Evolutionary conservation across 1,140 invertebrate species (phyloP), one percentile per base, ranked within the genome.

Genomic region (Probaryconus sp.): DNA sequence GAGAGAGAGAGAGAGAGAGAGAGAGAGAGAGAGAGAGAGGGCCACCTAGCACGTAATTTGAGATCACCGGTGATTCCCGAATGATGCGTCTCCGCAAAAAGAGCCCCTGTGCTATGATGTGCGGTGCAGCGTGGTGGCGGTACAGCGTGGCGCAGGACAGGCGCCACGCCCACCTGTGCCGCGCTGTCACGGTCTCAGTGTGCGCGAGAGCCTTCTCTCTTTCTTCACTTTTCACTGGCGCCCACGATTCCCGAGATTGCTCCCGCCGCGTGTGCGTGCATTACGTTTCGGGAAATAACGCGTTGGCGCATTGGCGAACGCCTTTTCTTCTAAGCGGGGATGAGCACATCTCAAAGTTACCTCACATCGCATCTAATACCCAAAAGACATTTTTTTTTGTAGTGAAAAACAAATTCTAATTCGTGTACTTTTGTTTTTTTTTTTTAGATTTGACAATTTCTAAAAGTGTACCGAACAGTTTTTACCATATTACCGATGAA

Each of bases 101-200:
- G 47, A 53, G 50, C 53, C 61, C 65, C 60, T 65, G 69, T 68
- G 60, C 69, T 79, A 78, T 81, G 75, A 77, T 78, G 79, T 79
- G 79, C 61, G 60, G 67, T 69, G 64, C 51, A 65, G 43, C 40
- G 68, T 69, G 67, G 51, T 68, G 51, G 63, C 68, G 63, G 74
- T 65, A 76, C 67, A 75, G 74, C 73, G 74, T 78, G 72, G 77
- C 70, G 78, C 79, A 81, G 77, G 79, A 83, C 81, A 83, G 79
- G 80, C 81, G 82, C 83, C 83, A 85, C 83, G 83, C 83, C 72
- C 77, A 78, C 77, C 77, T 78, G 77, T 78, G 72, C 65, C 69
- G 47, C 64, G 48, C 68, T 69, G 75, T 72, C 70, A 65, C 76
- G 71, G 61, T 61, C 70, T 73, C 64, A 43, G 69, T 73, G 69